These are phyloP conservation scores for Sinhomidia bicolor DNA, from an alignment of 2,888 invertebrate species.

Conservation along the genomic window DNA sequence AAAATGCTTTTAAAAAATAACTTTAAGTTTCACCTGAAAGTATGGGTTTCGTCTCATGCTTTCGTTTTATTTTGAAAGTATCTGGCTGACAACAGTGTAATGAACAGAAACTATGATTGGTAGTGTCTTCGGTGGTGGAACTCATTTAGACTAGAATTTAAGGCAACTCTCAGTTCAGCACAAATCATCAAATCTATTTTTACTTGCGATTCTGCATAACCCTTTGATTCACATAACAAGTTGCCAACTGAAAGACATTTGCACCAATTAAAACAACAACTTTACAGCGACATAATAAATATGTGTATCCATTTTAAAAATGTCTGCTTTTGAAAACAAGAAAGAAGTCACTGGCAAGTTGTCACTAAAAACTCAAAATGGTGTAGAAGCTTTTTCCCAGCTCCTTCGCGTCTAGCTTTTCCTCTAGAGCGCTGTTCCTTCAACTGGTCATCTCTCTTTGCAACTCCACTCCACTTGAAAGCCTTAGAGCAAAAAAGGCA, in stretches of 20 bases:
- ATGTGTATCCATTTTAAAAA: too few species aligned
- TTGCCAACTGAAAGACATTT: not conserved
- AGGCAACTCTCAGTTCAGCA: not conserved
- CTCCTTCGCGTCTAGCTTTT: slow-evolving; percentile 12
- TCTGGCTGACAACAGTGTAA: slow-evolving; percentile 28
- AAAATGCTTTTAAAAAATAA: too few species aligned
- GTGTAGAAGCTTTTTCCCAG: not conserved
- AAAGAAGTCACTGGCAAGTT: not conserved
- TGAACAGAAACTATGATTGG: not conserved
- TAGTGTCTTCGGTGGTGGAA: not conserved
- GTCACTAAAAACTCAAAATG: not conserved
- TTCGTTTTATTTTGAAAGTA: slow-evolving; percentile 41
- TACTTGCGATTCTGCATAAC: too few species aligned
- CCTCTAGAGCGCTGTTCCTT: slow-evolving; percentile 41
- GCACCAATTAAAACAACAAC: not conserved
- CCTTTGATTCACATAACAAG: not conserved
- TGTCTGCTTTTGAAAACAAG: too few species aligned
- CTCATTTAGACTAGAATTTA: slow-evolving; percentile 62
- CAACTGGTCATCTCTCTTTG: slow-evolving; percentile 40
- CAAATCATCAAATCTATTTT: not conserved
- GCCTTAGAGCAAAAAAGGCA: slow-evolving; percentile 15
- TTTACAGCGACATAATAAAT: not conserved
- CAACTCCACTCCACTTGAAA: slow-evolving; percentile 17
- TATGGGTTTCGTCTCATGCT: slow-evolving; percentile 63
- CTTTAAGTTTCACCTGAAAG: slow-evolving; percentile 63